These are phyloP conservation scores for Chionoecetes opilio DNA, from an alignment of 1,140 invertebrate species.

Conservation along the genomic window DNA sequence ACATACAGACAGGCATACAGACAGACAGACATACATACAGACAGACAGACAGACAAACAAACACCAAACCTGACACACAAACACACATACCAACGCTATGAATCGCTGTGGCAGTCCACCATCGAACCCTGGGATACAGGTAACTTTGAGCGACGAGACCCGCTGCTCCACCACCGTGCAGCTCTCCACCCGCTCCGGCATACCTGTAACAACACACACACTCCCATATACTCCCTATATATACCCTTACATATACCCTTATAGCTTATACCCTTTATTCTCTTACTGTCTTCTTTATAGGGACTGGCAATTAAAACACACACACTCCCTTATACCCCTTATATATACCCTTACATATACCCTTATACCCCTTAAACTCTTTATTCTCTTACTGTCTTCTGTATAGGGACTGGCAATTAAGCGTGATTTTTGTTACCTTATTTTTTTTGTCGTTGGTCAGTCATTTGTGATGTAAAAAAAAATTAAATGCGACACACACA, in stretches of 20 bases:
- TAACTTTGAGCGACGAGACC: constrained; percentile 56
- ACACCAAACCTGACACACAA: background rate
- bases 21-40: background rate
- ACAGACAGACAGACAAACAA: background rate
- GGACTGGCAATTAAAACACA: too few species aligned
- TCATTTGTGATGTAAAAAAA: too few species aligned
- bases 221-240: background rate
- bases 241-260: background rate
- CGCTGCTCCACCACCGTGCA: constrained; percentile 56
- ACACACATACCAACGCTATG: constrained; percentile 50
- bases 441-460: too few species aligned
- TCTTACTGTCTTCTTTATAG: too few species aligned
- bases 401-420: too few species aligned
- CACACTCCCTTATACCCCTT: background rate
- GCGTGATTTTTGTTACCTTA: too few species aligned
- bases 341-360: background rate
- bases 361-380: background rate
- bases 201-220: constrained; percentile 22
- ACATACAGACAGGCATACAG: background rate
- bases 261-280: background rate
- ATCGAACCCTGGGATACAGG: constrained; percentile 57
- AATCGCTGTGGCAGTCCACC: constrained; percentile 52
- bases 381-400: too few species aligned
- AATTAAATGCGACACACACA: too few species aligned
- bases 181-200: constrained; percentile 54